Evolutionary conservation across 2,888 invertebrate species (phyloP).

Genomic region (Neria commutata): DNA sequence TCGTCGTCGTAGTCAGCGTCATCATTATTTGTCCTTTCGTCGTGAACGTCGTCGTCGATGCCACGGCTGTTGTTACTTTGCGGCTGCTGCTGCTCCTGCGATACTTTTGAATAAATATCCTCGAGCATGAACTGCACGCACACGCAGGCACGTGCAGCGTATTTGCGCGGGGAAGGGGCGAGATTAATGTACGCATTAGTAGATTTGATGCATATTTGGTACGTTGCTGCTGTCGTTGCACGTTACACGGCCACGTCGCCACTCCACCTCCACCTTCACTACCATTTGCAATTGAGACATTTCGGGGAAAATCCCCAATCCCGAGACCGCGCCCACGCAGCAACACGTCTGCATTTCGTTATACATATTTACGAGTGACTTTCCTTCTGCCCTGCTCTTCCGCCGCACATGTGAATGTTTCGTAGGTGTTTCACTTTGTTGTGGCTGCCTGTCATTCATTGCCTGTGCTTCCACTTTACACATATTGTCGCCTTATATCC

Average conservation of each 20-base stretch:
- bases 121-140: slow-evolving; percentile 46
- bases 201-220: slow-evolving; percentile 58
- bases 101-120: slow-evolving; percentile 53
- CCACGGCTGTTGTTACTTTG: slow-evolving; percentile 11
- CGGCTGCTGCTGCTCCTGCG: not conserved
- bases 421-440: no score
- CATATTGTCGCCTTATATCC: no score
- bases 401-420: no score
- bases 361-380: no score
- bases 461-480: no score
- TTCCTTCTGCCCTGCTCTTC: no score
- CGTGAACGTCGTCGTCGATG: slow-evolving; percentile 36
- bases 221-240: slow-evolving; percentile 27
- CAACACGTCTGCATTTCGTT: no score
- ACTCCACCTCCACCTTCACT: not conserved
- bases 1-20: slow-evolving; percentile 19
- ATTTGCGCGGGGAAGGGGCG: slow-evolving; percentile 47
- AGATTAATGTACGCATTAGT: slow-evolving; percentile 62
- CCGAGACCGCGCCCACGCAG: slow-evolving; percentile 28
- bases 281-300: slow-evolving; percentile 46
- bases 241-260: not conserved
- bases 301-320: slow-evolving; percentile 44
- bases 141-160: slow-evolving; percentile 52
- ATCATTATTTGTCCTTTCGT: slow-evolving; percentile 20
- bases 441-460: no score